phyloP scores from a whole-genome alignment of 2,113 vertebrate genomes.

The Fregata magnificens region DNA sequence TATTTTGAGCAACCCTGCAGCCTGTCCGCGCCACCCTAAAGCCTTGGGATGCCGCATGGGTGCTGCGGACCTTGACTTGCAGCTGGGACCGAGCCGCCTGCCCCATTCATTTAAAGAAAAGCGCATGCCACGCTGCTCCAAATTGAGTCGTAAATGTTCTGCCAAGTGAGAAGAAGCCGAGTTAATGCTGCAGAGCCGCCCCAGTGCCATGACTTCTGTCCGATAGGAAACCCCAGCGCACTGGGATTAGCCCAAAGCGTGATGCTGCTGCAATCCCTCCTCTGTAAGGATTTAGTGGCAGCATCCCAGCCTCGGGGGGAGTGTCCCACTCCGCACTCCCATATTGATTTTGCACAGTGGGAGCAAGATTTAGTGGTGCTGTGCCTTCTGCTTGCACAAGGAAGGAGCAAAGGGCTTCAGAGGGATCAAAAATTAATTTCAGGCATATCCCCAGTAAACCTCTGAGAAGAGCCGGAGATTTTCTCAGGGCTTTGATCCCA shows the following conservation, averaged over 20 bases:
- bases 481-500: not conserved
- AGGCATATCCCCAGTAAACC: not conserved
- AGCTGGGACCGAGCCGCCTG: not conserved
- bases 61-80: not conserved
- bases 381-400: fast-evolving
- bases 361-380: not conserved
- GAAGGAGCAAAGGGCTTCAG: not conserved
- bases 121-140: fast-evolving
- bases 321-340: fast-evolving
- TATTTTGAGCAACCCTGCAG: not conserved
- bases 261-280: not conserved
- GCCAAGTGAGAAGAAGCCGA: not conserved
- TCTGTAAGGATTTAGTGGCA: not conserved
- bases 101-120: not conserved
- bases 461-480: not conserved
- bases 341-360: not conserved
- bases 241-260: not conserved
- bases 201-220: not conserved
- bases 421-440: not conserved
- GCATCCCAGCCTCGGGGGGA: not conserved
- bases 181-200: not conserved
- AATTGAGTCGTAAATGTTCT: not conserved
- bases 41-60: not conserved
- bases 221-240: fast-evolving
- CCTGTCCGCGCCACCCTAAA: fast-evolving